Evolutionary conservation across 2,113 vertebrate species (phyloP).

Genomic region (Microcebus tavaratra): DNA sequence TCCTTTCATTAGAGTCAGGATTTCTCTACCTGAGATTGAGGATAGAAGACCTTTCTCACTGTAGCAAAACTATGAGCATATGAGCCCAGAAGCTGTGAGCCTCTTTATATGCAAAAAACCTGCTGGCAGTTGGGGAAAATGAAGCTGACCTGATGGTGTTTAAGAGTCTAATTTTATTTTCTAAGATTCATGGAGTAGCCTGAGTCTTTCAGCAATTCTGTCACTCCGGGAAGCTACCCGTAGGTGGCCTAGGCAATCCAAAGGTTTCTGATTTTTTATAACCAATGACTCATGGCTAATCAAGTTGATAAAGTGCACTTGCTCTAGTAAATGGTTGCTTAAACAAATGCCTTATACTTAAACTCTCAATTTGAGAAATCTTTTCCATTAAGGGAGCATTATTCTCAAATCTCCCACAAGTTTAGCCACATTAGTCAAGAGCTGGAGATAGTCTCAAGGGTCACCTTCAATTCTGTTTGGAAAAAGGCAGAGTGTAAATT

Average conservation of each 20-base stretch:
- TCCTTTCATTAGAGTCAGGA: background rate
- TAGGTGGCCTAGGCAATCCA: background rate
- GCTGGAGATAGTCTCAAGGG: background rate
- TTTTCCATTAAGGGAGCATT: slow-evolving; percentile 47
- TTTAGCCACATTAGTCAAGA: slow-evolving; percentile 44
- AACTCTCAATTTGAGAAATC: slow-evolving; percentile 55
- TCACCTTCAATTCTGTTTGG: slow-evolving; percentile 39
- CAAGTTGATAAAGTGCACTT: slow-evolving; percentile 13
- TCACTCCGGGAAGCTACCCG: background rate
- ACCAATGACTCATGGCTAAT: background rate
- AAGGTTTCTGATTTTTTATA: slow-evolving; percentile 38
- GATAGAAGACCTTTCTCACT: background rate
- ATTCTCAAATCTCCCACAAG: slow-evolving; percentile 32
- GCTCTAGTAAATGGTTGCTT: background rate
- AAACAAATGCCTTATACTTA: slow-evolving; percentile 20
- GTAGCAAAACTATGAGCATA: background rate
- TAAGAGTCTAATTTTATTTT: slow-evolving; percentile 32
- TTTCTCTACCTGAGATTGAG: background rate
- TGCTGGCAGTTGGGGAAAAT: background rate
- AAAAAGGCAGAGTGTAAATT: background rate
- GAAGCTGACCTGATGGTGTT: background rate
- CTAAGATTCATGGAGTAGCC: background rate
- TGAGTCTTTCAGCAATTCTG: background rate
- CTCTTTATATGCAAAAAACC: background rate
- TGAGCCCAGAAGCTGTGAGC: background rate